Evolutionary conservation across 2,888 invertebrate genomes (phyloP), one percentile per base, ranked within the genome.

Genomic region (Papilio protenor): DNA sequence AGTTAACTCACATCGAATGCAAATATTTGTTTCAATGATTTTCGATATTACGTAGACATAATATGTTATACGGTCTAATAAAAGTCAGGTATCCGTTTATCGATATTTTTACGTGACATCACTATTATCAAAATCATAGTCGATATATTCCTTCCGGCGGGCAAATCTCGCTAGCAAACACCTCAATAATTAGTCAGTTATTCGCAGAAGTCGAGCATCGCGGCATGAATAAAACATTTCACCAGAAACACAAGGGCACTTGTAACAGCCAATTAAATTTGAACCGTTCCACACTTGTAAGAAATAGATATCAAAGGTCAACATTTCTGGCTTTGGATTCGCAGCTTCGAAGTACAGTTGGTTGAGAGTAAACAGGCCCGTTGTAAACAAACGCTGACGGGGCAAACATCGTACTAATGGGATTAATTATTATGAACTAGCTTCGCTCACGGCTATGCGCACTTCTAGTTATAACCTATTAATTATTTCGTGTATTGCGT

Each of bases 141-240:
- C 87, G 84, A 88, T 88, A 81, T 81, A 83, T 82, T 81, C 81
- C 80, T 79, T 75, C 81, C 80, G 83, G 81, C 81, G 83, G 83
- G 86, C 85, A 87, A 89, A 91, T 89, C 90, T 88, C 87, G 86
- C 85, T 84, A 80, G 79, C 86, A 87, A 89, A 90, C 89, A 92
- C 91, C 90, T 92, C 87, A 88, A 92, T 91, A 93, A 92, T 93
- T 93, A 94, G 91, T 85, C 90, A 89, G 91, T 90, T 91, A 92
- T 91, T 90, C 91, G 86, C 89, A 87, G 90, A 86, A 88, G 86
- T 85, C 87, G 87, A 90, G 89, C 90, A 87, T 90, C 89, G 89
- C 86, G 88, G 83, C 89, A 93, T 93, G 94, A 94, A 94, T 94
- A 93, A 94, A 92, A 93, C 93, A 93, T 92, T 86, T 85, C 88